Evolutionary conservation across 2,888 invertebrate species (phyloP).

Genomic region (Drosophila multiciliata): DNA sequence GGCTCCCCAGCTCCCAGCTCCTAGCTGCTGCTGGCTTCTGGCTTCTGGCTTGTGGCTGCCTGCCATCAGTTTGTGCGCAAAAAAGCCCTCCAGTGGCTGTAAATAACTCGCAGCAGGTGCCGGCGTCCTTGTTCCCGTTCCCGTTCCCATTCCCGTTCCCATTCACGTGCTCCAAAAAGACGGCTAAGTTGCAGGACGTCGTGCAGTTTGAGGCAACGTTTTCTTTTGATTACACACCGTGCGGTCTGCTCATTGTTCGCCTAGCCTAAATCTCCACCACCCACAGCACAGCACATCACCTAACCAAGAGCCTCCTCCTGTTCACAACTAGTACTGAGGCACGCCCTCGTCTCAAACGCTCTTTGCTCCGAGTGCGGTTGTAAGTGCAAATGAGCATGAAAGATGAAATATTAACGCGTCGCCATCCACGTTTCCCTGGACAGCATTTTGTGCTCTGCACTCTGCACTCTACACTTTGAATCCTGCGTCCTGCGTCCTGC

Average conservation of each 20-base stretch:
- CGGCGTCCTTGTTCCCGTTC: constrained; percentile 16
- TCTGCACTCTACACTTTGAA: neutral
- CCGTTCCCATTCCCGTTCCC: neutral
- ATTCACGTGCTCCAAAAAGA: constrained; percentile 1
- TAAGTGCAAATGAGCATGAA: constrained; percentile 79
- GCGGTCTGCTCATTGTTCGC: constrained; percentile 48
- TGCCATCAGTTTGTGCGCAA: constrained; percentile 33
- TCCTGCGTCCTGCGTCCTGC: constrained; percentile 40
- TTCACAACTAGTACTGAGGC: neutral
- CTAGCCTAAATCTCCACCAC: neutral
- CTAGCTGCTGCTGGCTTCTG: neutral
- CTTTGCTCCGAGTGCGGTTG: constrained; percentile 30
- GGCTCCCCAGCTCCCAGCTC: neutral
- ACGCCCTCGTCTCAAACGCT: constrained; percentile 6
- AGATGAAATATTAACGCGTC: constrained; percentile 81
- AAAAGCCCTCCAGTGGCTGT: constrained; percentile 77
- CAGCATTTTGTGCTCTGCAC: constrained; percentile 1
- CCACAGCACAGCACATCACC: neutral
- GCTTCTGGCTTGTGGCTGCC: constrained; percentile 19
- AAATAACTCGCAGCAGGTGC: constrained; percentile 82
- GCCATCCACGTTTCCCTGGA: constrained; percentile 41
- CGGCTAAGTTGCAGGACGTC: constrained; percentile 20
- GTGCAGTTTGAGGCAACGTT: constrained; percentile 46
- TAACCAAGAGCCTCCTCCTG: neutral
- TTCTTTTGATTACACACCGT: constrained; percentile 61